Conservation (phyloP, 2,888 invertebrate genomes). For the Eupithecia subumbrata region DNA sequence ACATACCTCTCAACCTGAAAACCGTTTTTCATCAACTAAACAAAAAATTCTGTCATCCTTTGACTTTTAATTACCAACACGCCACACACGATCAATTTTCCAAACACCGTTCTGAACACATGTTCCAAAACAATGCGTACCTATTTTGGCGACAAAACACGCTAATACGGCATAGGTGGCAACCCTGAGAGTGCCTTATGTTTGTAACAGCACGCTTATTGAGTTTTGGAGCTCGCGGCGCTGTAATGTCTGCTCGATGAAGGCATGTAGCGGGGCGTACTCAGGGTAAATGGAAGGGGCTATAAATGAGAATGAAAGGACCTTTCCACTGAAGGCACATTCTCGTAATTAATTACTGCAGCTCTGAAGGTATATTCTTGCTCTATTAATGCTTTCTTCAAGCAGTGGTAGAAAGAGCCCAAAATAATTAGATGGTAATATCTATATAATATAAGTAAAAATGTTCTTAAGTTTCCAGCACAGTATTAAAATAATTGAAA, state of each 20-base stretch:
- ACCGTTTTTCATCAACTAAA: neutral
- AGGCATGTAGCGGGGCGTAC: constrained; percentile 39
- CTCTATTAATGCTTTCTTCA: neutral
- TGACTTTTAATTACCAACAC: neutral
- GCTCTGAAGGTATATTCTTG: neutral
- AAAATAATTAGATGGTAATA: neutral
- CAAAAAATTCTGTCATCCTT: neutral
- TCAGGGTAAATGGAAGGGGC: neutral
- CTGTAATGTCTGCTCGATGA: constrained; percentile 53
- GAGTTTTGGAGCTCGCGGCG: constrained; percentile 57
- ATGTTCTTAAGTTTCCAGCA: neutral
- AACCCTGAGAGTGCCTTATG: constrained; percentile 33
- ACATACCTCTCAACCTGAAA: neutral
- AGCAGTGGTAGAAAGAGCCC: neutral
- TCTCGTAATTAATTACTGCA: neutral
- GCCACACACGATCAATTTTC: neutral
- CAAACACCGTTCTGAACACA: neutral
- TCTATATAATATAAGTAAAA: neutral
- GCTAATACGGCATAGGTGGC: constrained; percentile 25
- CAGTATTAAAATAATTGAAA: neutral
- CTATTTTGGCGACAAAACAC: constrained; percentile 9
- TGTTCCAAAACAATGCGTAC: constrained; percentile 1
- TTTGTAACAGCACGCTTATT: constrained; percentile 58
- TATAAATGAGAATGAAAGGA: neutral
- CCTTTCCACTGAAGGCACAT: neutral